Evolutionary conservation across 2,888 invertebrate genomes (phyloP).

Genomic region (Fabriciana adippe): DNA sequence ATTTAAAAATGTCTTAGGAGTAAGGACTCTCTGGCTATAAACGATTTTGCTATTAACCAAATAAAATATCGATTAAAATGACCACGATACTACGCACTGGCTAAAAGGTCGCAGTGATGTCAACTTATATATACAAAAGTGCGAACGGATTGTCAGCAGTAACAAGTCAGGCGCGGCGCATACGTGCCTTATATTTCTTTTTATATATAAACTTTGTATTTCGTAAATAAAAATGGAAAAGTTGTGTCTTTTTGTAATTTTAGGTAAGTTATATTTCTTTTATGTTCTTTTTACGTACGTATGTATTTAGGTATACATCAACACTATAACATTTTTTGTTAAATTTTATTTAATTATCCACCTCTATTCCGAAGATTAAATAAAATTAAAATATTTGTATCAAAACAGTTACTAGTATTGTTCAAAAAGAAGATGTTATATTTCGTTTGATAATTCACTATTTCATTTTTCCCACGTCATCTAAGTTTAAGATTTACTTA

Average conservation of each 20-base stretch:
- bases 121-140: conserved; percentile 33
- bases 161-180: conserved; percentile 13
- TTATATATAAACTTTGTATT: conserved; percentile 2
- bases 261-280: conserved; percentile 35
- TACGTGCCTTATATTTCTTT: conserved; percentile 4
- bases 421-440: neutral
- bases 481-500: too few species aligned
- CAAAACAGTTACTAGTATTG: neutral
- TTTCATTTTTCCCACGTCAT: too few species aligned
- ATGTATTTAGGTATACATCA: neutral
- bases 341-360: too few species aligned
- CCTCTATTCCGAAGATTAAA: too few species aligned
- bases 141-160: conserved; percentile 28
- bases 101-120: conserved; percentile 19
- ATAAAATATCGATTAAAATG: conserved; percentile 22
- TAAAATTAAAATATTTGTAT: neutral
- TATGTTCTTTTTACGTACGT: too few species aligned
- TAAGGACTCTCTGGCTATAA: neutral
- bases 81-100: conserved; percentile 29
- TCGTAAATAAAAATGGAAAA: conserved; percentile 32
- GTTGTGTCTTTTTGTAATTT: conserved; percentile 30
- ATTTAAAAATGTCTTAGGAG: too few species aligned
- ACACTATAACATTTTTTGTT: neutral
- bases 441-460: too few species aligned
- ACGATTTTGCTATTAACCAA: neutral